Evolutionary conservation across 2,888 invertebrate genomes (phyloP).

Genomic region (Entomobrya multifasciata): DNA sequence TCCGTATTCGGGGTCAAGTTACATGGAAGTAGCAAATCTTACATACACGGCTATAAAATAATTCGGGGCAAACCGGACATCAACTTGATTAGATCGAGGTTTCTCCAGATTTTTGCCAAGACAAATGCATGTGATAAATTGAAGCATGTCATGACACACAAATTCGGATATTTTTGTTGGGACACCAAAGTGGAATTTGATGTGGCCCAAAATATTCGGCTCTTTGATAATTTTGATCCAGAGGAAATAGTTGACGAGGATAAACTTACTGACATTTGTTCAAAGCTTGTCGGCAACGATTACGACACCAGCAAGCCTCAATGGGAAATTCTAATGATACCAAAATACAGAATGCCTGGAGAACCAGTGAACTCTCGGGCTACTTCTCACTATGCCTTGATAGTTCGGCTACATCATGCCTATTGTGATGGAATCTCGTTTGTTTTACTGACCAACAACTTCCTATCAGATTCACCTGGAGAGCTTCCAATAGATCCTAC

Average conservation of each 20-base stretch:
- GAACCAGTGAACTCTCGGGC: not conserved
- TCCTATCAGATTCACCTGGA: constrained; percentile 73
- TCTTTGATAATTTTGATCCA: constrained; percentile 66
- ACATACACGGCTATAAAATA: constrained; percentile 75
- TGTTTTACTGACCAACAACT: constrained; percentile 73
- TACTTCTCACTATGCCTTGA: constrained; percentile 70
- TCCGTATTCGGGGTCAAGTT: constrained; percentile 73
- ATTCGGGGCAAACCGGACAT: constrained; percentile 74
- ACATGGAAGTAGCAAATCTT: constrained; percentile 72
- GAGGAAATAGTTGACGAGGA: constrained; percentile 67
- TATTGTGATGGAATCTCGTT: constrained; percentile 77
- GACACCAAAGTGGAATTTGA: constrained; percentile 70
- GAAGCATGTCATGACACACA: constrained; percentile 61
- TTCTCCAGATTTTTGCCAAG: constrained; percentile 54
- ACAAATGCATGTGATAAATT: constrained; percentile 69
- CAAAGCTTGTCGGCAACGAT: constrained; percentile 40
- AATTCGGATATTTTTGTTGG: constrained; percentile 76
- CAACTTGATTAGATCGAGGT: constrained; percentile 44
- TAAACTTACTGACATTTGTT: constrained; percentile 66
- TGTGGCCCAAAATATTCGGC: constrained; percentile 67
- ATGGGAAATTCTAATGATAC: constrained; percentile 77
- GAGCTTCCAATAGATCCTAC: constrained; percentile 75
- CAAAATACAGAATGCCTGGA: constrained; percentile 63
- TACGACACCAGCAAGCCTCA: constrained; percentile 63
- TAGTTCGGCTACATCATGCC: constrained; percentile 75